Evolutionary conservation across 2,888 invertebrate genomes (phyloP).

Genomic region (Rosalia funebris): DNA sequence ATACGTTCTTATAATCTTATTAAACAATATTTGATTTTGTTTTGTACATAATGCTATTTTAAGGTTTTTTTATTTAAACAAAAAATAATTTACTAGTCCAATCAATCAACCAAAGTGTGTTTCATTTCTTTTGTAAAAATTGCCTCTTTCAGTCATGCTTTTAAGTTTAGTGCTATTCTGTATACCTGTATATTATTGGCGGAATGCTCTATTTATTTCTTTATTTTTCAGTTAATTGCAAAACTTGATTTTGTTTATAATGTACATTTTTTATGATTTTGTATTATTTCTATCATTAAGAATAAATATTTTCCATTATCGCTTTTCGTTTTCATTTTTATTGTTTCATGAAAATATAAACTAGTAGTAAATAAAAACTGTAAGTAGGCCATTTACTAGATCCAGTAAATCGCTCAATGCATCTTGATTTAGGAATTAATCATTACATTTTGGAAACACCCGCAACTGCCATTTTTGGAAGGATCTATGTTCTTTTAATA

Average conservation of each 20-base stretch:
- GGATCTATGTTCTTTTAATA: too few species aligned
- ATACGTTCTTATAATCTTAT: constrained; percentile 30
- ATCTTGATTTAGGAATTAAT: too few species aligned
- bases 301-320: constrained; percentile 50
- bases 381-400: constrained; percentile 22
- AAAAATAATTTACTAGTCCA: constrained; percentile 61
- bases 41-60: constrained; percentile 42
- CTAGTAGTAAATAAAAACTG: constrained; percentile 24
- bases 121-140: constrained; percentile 44
- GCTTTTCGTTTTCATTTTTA: constrained; percentile 40
- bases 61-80: constrained; percentile 45
- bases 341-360: constrained; percentile 31
- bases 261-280: constrained; percentile 43
- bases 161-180: constrained; percentile 43
- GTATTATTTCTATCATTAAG: constrained; percentile 45
- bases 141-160: constrained; percentile 39
- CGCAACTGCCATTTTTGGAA: too few species aligned
- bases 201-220: constrained; percentile 35
- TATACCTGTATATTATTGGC: constrained; percentile 31
- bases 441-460: too few species aligned
- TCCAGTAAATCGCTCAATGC: too few species aligned
- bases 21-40: constrained; percentile 22
- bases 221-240: constrained; percentile 33
- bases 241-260: constrained; percentile 41
- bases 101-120: constrained; percentile 63